Percentiles rank a stretch among this genome's conserved stretches.
These are phyloP conservation scores for Mamestra brassicae DNA, from an alignment of 2,888 invertebrate species.

Conservation along the genomic window DNA sequence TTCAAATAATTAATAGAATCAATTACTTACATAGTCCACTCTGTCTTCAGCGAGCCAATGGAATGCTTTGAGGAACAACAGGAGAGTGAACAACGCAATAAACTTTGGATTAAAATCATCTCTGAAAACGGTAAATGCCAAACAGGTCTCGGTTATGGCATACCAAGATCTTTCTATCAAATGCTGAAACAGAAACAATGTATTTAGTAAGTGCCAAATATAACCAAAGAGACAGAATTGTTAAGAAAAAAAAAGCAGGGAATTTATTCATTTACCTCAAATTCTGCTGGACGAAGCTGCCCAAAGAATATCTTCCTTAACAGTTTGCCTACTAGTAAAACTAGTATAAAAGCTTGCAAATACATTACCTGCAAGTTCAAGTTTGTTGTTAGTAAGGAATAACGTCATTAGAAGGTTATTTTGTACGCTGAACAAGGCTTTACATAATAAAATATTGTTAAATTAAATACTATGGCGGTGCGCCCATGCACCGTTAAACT, in stretches of 20 bases:
- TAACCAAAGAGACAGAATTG: not conserved
- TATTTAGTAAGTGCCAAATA: not conserved
- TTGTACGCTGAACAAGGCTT: conserved; percentile 18
- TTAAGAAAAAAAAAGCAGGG: not conserved
- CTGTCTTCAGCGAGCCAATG: conserved; percentile 99
- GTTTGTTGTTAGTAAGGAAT: conserved; percentile 24
- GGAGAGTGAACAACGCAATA: conserved; percentile 98
- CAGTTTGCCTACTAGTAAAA: conserved; percentile 97
- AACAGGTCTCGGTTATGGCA: conserved; percentile 99
- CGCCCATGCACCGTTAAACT: conserved; percentile 19
- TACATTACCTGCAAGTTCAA: conserved; percentile 96
- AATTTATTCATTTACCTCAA: conserved; percentile 93
- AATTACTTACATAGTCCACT: conserved; percentile 98
- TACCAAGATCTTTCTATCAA: conserved; percentile 99
- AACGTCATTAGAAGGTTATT: conserved; percentile 11
- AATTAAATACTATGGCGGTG: conserved; percentile 52
- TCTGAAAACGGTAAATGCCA: conserved; percentile 99
- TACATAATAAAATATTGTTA: conserved; percentile 33
- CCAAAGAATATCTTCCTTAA: conserved; percentile 99
- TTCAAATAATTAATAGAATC: conserved; percentile 40
- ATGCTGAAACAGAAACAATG: conserved; percentile 92
- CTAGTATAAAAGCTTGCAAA: conserved; percentile 98
- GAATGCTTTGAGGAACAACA: conserved; percentile 99
- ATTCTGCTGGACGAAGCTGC: conserved; percentile 98
- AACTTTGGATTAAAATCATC: conserved; percentile 99